Evolutionary conservation across 2,797 vertebrate species (phyloP).

Genomic region (Buceros bicornis): DNA sequence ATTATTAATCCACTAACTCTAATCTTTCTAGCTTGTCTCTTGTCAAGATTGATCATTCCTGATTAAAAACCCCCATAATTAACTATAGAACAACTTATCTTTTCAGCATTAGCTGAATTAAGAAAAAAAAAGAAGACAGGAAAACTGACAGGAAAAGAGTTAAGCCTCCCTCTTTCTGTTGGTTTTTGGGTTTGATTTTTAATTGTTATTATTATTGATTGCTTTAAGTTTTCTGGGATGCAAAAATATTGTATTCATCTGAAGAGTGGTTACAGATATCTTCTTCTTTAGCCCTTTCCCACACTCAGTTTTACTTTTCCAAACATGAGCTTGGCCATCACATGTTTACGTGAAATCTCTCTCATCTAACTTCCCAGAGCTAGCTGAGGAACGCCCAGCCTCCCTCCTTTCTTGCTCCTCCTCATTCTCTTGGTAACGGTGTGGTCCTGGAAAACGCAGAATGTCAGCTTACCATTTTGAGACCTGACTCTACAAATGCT

Average conservation of each 20-base stretch:
- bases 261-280: neutral
- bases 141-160: neutral
- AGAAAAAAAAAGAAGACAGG: neutral
- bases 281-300: neutral
- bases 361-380: neutral
- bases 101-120: neutral
- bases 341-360: neutral
- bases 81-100: neutral
- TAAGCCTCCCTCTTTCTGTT: neutral
- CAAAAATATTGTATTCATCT: neutral
- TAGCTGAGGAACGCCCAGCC: neutral
- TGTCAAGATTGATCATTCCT: neutral
- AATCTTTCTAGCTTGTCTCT: neutral
- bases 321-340: neutral
- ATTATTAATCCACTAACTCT: neutral
- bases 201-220: neutral
- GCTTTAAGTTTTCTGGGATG: neutral
- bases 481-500: neutral
- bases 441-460: neutral
- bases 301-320: neutral
- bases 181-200: neutral
- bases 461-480: neutral
- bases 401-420: neutral
- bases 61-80: rapidly evolving
- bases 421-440: neutral